Conservation (phyloP, 2,113 vertebrate species). For the Alethe castanea region DNA sequence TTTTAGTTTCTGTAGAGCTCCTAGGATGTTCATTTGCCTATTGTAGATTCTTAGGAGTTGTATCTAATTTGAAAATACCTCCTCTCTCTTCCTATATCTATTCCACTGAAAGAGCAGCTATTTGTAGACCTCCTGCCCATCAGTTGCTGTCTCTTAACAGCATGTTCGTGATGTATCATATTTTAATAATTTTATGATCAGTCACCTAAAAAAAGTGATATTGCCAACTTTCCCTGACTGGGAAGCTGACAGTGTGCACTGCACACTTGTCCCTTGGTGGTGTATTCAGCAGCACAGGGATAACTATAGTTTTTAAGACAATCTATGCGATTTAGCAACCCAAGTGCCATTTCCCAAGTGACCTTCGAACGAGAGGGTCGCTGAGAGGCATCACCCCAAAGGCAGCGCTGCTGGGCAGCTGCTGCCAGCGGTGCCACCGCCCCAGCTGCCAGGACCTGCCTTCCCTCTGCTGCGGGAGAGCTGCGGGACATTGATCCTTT, state of each 20-base stretch:
- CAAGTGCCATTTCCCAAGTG: not conserved
- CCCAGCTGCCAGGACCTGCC: not conserved
- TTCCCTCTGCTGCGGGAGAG: not conserved
- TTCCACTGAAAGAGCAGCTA: not conserved
- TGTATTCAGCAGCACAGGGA: accelerated
- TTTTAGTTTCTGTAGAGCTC: not conserved
- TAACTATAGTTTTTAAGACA: not conserved
- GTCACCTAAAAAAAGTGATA: accelerated
- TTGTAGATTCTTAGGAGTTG: too few relatives aligned
- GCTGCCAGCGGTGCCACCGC: not conserved
- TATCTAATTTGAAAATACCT: not conserved
- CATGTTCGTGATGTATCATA: not conserved
- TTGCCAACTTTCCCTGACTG: accelerated
- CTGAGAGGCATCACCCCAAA: not conserved
- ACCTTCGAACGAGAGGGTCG: accelerated
- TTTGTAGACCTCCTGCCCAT: not conserved
- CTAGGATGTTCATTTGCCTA: not conserved
- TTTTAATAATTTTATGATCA: not conserved
- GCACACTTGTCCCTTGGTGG: not conserved
- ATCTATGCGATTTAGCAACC: not conserved
- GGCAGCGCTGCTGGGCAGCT: not conserved
- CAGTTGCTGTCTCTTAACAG: not conserved
- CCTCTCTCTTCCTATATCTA: not conserved
- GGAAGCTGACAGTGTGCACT: too few relatives aligned
- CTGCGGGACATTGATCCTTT: conserved; percentile 48